Base-by-base conservation (phyloP, 2,888 invertebrate genomes). In the Anaspis maculata region DNA sequence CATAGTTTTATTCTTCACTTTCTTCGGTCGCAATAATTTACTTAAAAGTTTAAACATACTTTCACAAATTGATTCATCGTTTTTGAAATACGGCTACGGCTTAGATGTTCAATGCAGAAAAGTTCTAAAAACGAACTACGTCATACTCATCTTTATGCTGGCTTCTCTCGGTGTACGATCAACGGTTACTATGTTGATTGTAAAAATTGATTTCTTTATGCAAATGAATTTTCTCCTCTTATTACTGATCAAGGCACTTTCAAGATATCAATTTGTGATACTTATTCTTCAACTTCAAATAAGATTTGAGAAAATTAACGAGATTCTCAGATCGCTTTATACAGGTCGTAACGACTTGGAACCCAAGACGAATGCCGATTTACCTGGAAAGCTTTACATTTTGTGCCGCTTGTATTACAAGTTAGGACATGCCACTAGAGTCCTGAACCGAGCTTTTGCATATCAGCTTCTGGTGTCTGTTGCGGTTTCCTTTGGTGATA, bases 371-470 rank as follows among this genome's bases (percentile, higher is more conserved):
- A n/a, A n/a, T n/a, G n/a, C n/a, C n/a, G n/a, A n/a, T n/a, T 33
- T 51, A 9, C 31, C 41, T 3, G 41, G 48, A 27, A 37, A 45
- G 25, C 32, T 57, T 14, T 44, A 48, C 24, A 32, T 45, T 23
- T 42, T 55, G 25, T 54, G 54, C 25, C 42, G 56, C 7, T 42
- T 51, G 5, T 54, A 56, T 44, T 54, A 51, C 24, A 54, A 52
- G 38, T 34, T 56, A 4, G 46, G 52, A 14, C 44, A 49, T 25
- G 44, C 49, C n/a, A 39, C 44, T 13, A 42, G 49, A 29, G 37
- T 42, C 15, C 30, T 52, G 25, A 56, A 54, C 30, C 41, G 42
- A 2, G 45, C 48, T 5, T 57, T 53, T 36, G 49, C 52, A 7
- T 39, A 51, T 29, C 56, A 53, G 37, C 39, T 54, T 13, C 34